Conservation (phyloP, 92 coral and sea anemone species). For the Plumapathes pennacea region DNA sequence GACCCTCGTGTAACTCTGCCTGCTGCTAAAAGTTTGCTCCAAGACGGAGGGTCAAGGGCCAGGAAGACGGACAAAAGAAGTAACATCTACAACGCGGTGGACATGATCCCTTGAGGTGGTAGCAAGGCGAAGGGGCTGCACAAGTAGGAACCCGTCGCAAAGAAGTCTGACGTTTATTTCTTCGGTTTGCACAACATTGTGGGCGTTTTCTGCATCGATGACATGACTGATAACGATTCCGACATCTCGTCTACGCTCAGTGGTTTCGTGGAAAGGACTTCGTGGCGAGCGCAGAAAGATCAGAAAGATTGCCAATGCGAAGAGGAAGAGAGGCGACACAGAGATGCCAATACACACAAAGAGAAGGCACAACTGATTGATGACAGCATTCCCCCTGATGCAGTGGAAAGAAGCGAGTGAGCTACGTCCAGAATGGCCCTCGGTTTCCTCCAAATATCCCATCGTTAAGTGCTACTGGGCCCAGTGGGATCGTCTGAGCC, state of each 20-base stretch:
- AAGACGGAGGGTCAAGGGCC: conserved; percentile 66
- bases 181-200: conserved; percentile 93
- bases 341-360: too few species aligned
- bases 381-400: too few species aligned
- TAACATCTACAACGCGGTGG: conserved; percentile 57
- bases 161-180: conserved; percentile 67
- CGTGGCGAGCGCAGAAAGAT: conserved; percentile 91
- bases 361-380: too few species aligned
- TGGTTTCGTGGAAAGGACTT: conserved; percentile 96
- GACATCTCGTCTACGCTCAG: conserved; percentile 92
- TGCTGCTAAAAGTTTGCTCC: conserved; percentile 89
- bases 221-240: conserved; percentile 88
- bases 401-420: too few species aligned
- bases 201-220: conserved; percentile 93
- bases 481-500: too few species aligned
- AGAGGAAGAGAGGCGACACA: conserved; percentile 84
- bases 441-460: too few species aligned
- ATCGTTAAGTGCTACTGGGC: too few species aligned
- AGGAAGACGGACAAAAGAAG: conserved; percentile 46
- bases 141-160: conserved; percentile 58
- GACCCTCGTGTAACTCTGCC: conserved; percentile 92
- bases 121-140: conserved; percentile 51
- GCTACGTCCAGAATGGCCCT: too few species aligned
- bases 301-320: conserved; percentile 90
- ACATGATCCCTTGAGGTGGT: conserved; percentile 55